phyloP scores from a whole-genome alignment of 2,113 vertebrate genomes.

The rat (Rattus norvegicus) region DNA sequence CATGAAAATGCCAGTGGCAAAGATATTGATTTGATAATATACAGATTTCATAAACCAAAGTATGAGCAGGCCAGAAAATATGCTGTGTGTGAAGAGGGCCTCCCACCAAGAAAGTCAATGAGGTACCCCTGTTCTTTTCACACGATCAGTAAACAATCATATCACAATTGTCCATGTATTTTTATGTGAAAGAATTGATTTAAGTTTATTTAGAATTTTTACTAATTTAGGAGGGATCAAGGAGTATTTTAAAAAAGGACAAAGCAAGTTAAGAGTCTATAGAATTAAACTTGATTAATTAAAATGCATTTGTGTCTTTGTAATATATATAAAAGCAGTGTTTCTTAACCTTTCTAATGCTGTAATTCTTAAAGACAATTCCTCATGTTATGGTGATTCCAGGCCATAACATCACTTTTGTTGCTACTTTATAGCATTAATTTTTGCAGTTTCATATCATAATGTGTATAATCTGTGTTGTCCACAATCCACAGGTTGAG shows the following conservation, averaged over 20 bases:
- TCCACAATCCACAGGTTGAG: background rate
- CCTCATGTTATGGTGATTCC: background rate
- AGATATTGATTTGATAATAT: constrained; percentile 45
- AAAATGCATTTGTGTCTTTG: background rate
- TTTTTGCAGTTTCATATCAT: background rate
- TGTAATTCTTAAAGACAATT: background rate
- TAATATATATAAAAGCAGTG: background rate
- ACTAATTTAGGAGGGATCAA: background rate
- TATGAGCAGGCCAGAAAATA: constrained; percentile 11
- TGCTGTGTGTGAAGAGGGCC: background rate
- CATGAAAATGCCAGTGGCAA: background rate
- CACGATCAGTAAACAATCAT: background rate
- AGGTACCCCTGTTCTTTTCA: background rate
- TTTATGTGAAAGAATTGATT: background rate
- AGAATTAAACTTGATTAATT: background rate
- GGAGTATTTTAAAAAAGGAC: background rate
- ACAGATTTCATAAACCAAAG: background rate
- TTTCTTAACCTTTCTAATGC: background rate
- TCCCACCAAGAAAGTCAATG: rapidly evolving
- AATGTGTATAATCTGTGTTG: background rate
- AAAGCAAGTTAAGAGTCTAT: background rate
- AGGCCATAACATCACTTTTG: background rate
- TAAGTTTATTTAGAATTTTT: background rate
- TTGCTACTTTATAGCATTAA: background rate
- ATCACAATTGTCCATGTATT: background rate